phyloP scores from a whole-genome alignment of 1,140 invertebrate genomes.

The Calosoma granatense region DNA sequence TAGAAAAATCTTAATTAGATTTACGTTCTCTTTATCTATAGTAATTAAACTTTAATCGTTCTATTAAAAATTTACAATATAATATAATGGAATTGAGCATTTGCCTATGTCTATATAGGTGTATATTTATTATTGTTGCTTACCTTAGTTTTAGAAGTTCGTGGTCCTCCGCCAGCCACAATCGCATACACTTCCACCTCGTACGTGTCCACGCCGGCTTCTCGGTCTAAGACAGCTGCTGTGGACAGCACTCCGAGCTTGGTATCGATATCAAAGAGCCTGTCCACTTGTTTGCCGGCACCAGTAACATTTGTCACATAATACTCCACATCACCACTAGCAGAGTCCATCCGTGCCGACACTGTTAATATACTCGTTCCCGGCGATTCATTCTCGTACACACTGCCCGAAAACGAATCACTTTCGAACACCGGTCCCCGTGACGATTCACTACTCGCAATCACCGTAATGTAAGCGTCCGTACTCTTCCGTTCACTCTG shows the following conservation, averaged over 20 bases:
- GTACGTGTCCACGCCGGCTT: constrained; percentile 68
- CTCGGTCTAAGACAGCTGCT: constrained; percentile 72
- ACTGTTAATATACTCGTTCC: constrained; percentile 76
- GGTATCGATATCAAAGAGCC: constrained; percentile 81
- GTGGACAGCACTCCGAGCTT: constrained; percentile 82
- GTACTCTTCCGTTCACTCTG: constrained; percentile 73
- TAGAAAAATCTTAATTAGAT: no score
- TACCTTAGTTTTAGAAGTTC: constrained; percentile 73
- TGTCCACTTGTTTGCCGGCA: constrained; percentile 62
- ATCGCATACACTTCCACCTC: constrained; percentile 76
- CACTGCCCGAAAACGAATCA: constrained; percentile 54
- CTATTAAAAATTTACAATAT: no score
- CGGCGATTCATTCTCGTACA: constrained; percentile 79
- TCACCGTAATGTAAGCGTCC: constrained; percentile 72
- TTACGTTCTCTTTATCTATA: no score
- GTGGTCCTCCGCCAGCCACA: constrained; percentile 47
- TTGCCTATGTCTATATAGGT: background rate
- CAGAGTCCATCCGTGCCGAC: constrained; percentile 45
- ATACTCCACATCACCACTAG: constrained; percentile 66
- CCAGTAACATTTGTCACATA: constrained; percentile 86
- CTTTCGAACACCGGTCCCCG: constrained; percentile 53
- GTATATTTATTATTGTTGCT: constrained; percentile 28
- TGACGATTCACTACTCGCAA: constrained; percentile 43
- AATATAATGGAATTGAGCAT: no score
- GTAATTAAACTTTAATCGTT: no score